These are phyloP conservation scores for Poecilia wingei DNA, from an alignment of 2,797 vertebrate species.

Conservation along the genomic window DNA sequence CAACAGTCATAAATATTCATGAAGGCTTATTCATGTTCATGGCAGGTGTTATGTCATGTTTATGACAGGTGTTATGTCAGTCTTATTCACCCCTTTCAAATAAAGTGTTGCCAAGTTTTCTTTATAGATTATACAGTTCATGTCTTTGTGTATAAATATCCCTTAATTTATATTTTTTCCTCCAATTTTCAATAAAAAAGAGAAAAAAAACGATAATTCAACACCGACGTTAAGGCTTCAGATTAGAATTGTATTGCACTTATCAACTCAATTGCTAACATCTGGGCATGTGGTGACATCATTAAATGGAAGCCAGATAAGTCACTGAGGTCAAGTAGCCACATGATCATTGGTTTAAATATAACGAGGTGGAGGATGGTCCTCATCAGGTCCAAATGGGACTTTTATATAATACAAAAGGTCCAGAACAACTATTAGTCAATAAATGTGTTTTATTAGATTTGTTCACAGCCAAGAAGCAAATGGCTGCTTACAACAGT, in stretches of 20 bases:
- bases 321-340: slow-evolving; percentile 13
- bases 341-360: slow-evolving; percentile 5
- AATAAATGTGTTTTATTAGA: not conserved
- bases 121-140: not conserved
- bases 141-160: not conserved
- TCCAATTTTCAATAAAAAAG: not conserved
- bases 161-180: not conserved
- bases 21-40: too few relatives aligned
- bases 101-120: not conserved
- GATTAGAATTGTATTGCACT: slow-evolving; percentile 28
- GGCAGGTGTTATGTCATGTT: too few relatives aligned
- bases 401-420: not conserved
- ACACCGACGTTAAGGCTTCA: slow-evolving; percentile 4
- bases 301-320: slow-evolving; percentile 13
- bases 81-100: too few relatives aligned
- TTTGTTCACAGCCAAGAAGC: not conserved
- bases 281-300: slow-evolving; percentile 28
- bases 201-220: not conserved
- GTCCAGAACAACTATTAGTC: not conserved
- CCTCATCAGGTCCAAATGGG: not conserved
- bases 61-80: too few relatives aligned
- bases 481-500: not conserved
- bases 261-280: slow-evolving; percentile 47
- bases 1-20: too few relatives aligned
- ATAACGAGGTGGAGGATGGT: not conserved